Base-by-base conservation (phyloP, 1,140 invertebrate genomes). In the Pseudobourletiella spinata region DNA sequence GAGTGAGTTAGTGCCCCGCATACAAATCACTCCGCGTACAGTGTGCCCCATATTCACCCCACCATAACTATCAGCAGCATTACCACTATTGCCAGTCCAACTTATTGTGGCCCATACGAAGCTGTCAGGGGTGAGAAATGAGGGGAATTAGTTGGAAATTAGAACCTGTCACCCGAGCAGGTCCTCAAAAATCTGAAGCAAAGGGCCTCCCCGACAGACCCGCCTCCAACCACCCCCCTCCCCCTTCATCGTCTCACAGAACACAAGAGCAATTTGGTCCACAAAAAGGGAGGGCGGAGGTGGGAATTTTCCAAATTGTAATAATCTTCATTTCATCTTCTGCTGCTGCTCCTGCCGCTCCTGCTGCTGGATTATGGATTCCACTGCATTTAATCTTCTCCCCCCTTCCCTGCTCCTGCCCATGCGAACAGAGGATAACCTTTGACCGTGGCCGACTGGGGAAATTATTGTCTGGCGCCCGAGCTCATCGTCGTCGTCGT, bases 381-480 rank as follows among this genome's bases (percentile, higher is more conserved):
- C n/a, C n/a, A 11, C 8, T 39, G 8, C 35, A 11, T 2, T 55
- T 3, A 3, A 15, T 52, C 25, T 25, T 52, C 50, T 14, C 18
- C 16, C 2, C 24, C n/a, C 30, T 52, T 29, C 20, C 24, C 16
- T 28, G 50, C 18, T 52, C 26, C 44, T 48, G 6, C 14, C 44
- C 22, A 15, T 8, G 44, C 11, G 8, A 20, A 16, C 48, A 46
- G 24, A 58, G 42, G 3, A 59, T 63, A 59, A 64, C 65, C 65
- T 67, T 64, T 67, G 65, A 67, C 65, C 65, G 65, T 39, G 32
- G 65, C 50, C 65, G 60, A 60, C 62, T 60, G 55, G 56, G 61
- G 58, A 67, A 67, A 67, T 67, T 67, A 67, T 67, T 67, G 61
- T 67, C 65, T 67, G 65, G 65, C 65, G 65, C 65, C 65, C 65